Base-by-base conservation (phyloP, 2,888 invertebrate genomes). In the Eumerus sabulonum region DNA sequence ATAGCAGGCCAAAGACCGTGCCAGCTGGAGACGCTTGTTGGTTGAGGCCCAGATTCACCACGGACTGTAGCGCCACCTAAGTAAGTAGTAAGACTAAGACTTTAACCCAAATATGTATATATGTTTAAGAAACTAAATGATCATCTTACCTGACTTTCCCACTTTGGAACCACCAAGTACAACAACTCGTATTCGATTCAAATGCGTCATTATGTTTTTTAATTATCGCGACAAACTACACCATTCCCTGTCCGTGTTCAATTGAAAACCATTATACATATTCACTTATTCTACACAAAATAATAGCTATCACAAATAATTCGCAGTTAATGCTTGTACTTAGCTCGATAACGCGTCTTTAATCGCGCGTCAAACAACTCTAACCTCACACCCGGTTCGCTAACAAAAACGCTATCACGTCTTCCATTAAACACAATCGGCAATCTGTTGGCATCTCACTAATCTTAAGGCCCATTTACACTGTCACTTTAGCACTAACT, bases 151-250 rank as follows among this genome's bases (percentile, higher is more conserved):
- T 89, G 94, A 94, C 90, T 94, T 94, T 86, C 94, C 94, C 87
- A 94, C 93, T 86, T 93, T 91, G 85, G 93, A 91, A 88, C 93
- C 93, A 86, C 94, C 94, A 87, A 94, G 91, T 88, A 94, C 94
- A 90, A 94, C 94, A 89, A 94, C 93, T 91, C 93, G 92, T 90
- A 94, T 94, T 89, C 93, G 92, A 90, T 93, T 93, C 88, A 93
- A 93, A 90, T 94, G 93, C 90, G 94, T 94, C 94, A 94, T 93
- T 63, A 79, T 83, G 82, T 54, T 44, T 64, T 70, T 50, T 68
- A 54, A 48, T 68, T 68, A 73, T 59, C 62, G 53, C 47, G 73
- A 70, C 60, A 17, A 27, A 27, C 27, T 27, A 51, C 74, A 70
- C 54, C 74, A 68, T 60, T 70, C 63, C 68, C 74, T 59, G 53